A percentile compares a stretch with the other conserved stretches of the same genome.
Conservation (phyloP, 2,113 vertebrate genomes). For the Paratilapia polleni region DNA sequence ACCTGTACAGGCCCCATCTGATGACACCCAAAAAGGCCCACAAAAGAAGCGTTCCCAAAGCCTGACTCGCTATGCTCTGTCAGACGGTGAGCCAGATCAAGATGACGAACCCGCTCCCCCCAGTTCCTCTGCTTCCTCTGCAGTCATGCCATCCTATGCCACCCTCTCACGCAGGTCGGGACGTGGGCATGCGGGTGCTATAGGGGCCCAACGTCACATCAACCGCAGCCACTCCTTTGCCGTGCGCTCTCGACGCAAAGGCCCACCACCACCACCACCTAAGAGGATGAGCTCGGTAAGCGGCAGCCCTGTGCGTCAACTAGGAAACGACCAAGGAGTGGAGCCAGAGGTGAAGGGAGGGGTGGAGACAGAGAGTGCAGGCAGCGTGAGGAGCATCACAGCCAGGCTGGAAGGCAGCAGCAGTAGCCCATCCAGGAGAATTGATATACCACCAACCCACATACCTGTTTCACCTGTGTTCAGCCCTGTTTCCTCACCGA, state of each 20-base stretch:
- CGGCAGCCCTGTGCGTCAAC: slow-evolving; percentile 47
- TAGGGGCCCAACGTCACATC: slow-evolving; percentile 70
- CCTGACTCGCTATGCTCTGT: slow-evolving; percentile 86
- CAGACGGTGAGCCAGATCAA: slow-evolving; percentile 86
- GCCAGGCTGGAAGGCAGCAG: slow-evolving; percentile 74
- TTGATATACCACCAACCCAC: slow-evolving; percentile 49
- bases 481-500: slow-evolving; percentile 16
- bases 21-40: neutral
- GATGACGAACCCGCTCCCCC: slow-evolving; percentile 59
- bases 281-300: slow-evolving; percentile 89
- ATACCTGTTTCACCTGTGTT: slow-evolving; percentile 31
- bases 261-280: slow-evolving; percentile 83
- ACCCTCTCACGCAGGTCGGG: slow-evolving; percentile 88
- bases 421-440: slow-evolving; percentile 40
- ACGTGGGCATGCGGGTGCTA: slow-evolving; percentile 16
- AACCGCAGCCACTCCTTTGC: slow-evolving; percentile 92
- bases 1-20: neutral
- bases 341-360: neutral
- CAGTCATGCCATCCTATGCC: slow-evolving; percentile 85
- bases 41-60: slow-evolving; percentile 90
- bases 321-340: neutral
- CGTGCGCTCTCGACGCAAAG: slow-evolving; percentile 86
- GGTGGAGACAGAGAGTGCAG: slow-evolving; percentile 11
- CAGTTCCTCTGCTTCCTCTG: slow-evolving; percentile 48
- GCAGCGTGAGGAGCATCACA: slow-evolving; percentile 70